phyloP scores from a whole-genome alignment of 2,888 invertebrate genomes.

The Danaus chrysippus region DNA sequence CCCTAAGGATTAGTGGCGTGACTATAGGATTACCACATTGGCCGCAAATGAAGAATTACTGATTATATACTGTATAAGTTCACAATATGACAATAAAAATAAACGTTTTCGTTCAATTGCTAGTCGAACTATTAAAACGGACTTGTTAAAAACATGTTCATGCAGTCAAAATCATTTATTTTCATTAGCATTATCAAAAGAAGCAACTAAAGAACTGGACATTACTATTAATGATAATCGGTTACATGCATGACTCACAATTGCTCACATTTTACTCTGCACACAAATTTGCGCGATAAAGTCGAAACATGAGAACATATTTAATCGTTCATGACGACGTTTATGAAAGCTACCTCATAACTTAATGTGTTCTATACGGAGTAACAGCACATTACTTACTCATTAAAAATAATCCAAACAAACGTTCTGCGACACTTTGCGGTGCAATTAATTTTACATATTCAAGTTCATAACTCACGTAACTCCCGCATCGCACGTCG shows the following conservation, averaged over 20 bases:
- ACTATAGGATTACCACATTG: constrained; percentile 77
- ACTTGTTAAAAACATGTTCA: too few species aligned
- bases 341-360: constrained; percentile 25
- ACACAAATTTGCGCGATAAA: constrained; percentile 5
- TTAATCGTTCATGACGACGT: constrained; percentile 20
- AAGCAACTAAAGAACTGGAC: neutral
- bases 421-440: constrained; percentile 55
- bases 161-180: too few species aligned
- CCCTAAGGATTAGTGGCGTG: constrained; percentile 75
- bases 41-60: constrained; percentile 76
- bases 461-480: constrained; percentile 71
- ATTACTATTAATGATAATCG: constrained; percentile 6
- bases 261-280: constrained; percentile 3
- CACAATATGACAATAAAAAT: constrained; percentile 13
- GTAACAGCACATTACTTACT: constrained; percentile 64
- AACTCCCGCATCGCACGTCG: constrained; percentile 56
- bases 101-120: neutral
- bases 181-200: too few species aligned
- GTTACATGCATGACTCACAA: constrained; percentile 2
- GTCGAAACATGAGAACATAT: constrained; percentile 22
- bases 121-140: neutral
- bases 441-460: constrained; percentile 66
- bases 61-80: constrained; percentile 46
- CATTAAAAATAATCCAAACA: constrained; percentile 69
- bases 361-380: constrained; percentile 40